Percentiles rank a stretch among this genome's conserved stretches.
Conservation (phyloP, 2,797 vertebrate species). For the Lepidocolaptes lacrymiger region DNA sequence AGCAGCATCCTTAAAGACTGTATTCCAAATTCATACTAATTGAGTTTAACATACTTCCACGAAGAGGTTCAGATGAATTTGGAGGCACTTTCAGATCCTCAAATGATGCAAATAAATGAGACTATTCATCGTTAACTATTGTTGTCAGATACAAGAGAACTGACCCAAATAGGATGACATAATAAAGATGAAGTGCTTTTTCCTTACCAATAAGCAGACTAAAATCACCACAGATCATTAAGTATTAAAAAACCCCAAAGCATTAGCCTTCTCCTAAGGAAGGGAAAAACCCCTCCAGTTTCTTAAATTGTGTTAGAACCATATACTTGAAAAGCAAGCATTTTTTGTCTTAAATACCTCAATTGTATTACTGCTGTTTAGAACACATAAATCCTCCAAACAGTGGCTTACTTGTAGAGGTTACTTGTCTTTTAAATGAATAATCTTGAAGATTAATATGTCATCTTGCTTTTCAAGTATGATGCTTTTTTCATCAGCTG, state of each 20-base stretch:
- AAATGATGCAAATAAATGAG: neutral
- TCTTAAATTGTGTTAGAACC: neutral
- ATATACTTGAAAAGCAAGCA: neutral
- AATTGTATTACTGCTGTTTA: neutral
- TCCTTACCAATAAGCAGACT: neutral
- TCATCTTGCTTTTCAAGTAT: neutral
- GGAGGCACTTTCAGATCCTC: neutral
- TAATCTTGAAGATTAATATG: neutral
- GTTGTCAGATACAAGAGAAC: neutral
- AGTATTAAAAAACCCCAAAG: neutral
- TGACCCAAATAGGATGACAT: neutral
- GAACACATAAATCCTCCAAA: neutral
- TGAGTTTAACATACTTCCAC: neutral
- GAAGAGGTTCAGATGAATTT: neutral
- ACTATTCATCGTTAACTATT: neutral
- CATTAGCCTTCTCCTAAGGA: neutral
- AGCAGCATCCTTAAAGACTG: neutral
- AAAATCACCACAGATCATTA: constrained; percentile 3
- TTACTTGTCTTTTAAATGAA: neutral
- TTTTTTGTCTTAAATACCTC: neutral
- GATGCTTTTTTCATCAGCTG: neutral
- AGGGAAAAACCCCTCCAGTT: neutral
- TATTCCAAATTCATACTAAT: neutral
- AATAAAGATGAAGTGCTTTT: neutral
- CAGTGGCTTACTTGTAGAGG: neutral